Conservation (phyloP, 2,113 vertebrate genomes). For the Misgurnus anguillicaudatus region DNA sequence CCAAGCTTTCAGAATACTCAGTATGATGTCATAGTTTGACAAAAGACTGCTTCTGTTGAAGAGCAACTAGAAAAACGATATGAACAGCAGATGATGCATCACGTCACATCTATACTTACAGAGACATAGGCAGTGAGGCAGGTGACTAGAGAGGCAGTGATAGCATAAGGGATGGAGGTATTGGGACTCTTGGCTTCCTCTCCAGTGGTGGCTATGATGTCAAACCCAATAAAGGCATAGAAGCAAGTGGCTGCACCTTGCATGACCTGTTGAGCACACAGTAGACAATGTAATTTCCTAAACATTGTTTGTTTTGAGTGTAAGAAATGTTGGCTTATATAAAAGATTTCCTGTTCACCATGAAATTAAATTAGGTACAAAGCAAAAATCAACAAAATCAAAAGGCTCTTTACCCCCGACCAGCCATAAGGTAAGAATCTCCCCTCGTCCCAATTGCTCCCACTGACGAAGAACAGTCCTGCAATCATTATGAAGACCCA, state of each 20-base stretch:
- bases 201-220: slow-evolving; percentile 97
- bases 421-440: slow-evolving; percentile 92
- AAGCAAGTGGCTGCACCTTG: slow-evolving; percentile 95
- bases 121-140: slow-evolving; percentile 96
- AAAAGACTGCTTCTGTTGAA: no score
- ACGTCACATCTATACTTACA: slow-evolving; percentile 74
- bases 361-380: neutral
- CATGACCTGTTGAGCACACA: slow-evolving; percentile 80
- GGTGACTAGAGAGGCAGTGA: slow-evolving; percentile 90
- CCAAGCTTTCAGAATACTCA: no score
- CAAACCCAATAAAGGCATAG: slow-evolving; percentile 98
- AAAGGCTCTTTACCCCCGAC: slow-evolving; percentile 87
- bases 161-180: slow-evolving; percentile 96
- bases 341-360: neutral
- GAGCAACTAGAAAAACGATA: no score
- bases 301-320: neutral
- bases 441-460: slow-evolving; percentile 88
- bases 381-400: neutral
- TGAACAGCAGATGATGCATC: no score
- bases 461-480: slow-evolving; percentile 88
- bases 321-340: no score
- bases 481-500: slow-evolving; percentile 96
- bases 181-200: slow-evolving; percentile 95
- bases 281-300: slow-evolving; percentile 24
- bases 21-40: no score